Evolutionary conservation across 2,113 vertebrate genomes (phyloP).

Genomic region (Pedetes capensis): DNA sequence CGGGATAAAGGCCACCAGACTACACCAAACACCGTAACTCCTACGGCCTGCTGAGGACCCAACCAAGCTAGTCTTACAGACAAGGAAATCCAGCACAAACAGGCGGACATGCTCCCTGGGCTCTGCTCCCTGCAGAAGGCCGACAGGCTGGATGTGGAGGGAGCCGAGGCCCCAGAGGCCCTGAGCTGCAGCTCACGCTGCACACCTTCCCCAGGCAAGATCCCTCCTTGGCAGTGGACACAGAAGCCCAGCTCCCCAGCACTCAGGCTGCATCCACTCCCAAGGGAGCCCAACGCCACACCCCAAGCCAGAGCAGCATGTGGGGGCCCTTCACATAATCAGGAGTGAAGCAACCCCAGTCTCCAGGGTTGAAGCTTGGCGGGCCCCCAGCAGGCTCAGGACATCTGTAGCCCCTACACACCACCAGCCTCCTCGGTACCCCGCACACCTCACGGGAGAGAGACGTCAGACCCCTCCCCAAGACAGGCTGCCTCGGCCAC

Average conservation of each 20-base stretch:
- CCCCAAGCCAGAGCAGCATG: neutral
- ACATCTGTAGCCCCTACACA: neutral
- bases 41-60: neutral
- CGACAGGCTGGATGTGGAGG: neutral
- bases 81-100: accelerated
- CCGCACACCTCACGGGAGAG: too few species aligned
- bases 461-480: accelerated
- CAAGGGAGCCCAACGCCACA: neutral
- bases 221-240: neutral
- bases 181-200: neutral
- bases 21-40: accelerated
- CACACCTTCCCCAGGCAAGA: neutral
- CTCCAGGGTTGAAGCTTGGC: accelerated
- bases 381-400: too few species aligned
- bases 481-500: neutral
- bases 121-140: neutral
- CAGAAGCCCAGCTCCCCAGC: too few species aligned
- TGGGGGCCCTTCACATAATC: neutral
- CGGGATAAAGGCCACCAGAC: neutral
- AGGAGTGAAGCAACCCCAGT: too few species aligned
- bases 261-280: too few species aligned
- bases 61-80: accelerated
- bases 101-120: too few species aligned
- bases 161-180: neutral
- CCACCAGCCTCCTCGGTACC: neutral